phyloP scores from a whole-genome alignment of 2,888 invertebrate genomes.

The Clusia tigrina region DNA sequence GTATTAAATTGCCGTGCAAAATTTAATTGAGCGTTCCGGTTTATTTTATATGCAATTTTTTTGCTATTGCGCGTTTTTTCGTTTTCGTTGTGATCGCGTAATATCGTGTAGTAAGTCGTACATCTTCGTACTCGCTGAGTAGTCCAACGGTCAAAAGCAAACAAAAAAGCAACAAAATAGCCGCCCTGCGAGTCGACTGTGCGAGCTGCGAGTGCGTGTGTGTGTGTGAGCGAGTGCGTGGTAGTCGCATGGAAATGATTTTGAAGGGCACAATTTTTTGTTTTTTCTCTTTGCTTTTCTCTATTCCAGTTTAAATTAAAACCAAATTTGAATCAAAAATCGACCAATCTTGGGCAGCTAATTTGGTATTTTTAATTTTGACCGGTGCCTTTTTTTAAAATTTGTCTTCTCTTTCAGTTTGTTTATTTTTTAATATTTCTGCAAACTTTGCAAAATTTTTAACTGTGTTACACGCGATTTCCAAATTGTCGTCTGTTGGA shows the following conservation, averaged over 20 bases:
- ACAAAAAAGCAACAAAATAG: background rate
- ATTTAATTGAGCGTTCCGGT: conserved; percentile 17
- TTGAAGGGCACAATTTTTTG: too few species aligned
- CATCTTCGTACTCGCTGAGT: background rate
- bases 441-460: background rate
- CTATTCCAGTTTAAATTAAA: background rate
- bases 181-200: too few species aligned
- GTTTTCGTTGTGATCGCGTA: conserved; percentile 10
- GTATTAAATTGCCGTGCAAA: conserved; percentile 23
- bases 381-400: too few species aligned
- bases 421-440: background rate
- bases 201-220: background rate
- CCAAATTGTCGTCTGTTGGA: too few species aligned
- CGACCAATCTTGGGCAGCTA: too few species aligned
- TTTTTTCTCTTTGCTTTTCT: too few species aligned
- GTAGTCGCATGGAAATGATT: background rate
- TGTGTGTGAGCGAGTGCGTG: background rate
- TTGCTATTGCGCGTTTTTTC: conserved; percentile 12
- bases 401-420: background rate
- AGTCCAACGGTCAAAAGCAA: background rate
- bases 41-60: conserved; percentile 17
- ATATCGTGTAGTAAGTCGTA: background rate
- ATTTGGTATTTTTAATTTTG: too few species aligned
- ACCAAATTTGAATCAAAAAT: background rate
- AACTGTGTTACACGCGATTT: too few species aligned